A percentile compares a stretch with the other conserved stretches of the same genome.
phyloP scores from a whole-genome alignment of 2,888 invertebrate genomes.

The Smittia aterrima region DNA sequence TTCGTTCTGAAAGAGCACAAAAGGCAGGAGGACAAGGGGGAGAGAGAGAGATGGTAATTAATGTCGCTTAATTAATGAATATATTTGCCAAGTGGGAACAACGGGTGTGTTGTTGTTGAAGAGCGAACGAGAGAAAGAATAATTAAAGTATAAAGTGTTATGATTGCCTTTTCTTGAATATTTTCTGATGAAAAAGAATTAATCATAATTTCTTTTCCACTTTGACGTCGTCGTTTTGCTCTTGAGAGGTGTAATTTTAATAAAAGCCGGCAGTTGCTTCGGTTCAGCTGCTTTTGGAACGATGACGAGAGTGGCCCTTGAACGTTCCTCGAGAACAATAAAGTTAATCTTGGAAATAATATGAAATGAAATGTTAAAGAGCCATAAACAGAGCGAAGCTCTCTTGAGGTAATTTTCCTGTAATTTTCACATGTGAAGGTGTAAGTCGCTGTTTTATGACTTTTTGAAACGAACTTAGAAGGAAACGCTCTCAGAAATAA shows the following conservation, averaged over 20 bases:
- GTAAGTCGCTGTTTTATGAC: conserved; percentile 22
- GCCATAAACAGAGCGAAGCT: conserved; percentile 32
- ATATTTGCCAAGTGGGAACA: conserved; percentile 40
- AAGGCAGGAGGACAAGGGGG: background rate
- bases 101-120: background rate
- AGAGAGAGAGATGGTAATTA: conserved; percentile 23
- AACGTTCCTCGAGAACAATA: conserved; percentile 24
- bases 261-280: background rate
- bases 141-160: conserved; percentile 34
- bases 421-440: conserved; percentile 38
- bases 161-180: conserved; percentile 17
- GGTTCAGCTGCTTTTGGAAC: background rate
- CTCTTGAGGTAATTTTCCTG: conserved; percentile 34
- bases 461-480: background rate
- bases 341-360: conserved; percentile 35
- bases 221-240: background rate
- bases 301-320: background rate
- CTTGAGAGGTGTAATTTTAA: background rate
- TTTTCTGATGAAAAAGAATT: conserved; percentile 18
- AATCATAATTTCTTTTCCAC: conserved; percentile 33
- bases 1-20: background rate
- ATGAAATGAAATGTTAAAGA: conserved; percentile 32
- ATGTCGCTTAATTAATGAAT: conserved; percentile 41
- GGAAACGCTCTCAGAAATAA: background rate
- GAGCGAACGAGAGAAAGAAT: conserved; percentile 12